Percentiles rank a stretch among this genome's conserved stretches.
Conservation (phyloP, 2,888 invertebrate species). For the Scaptomyza caliginosa region DNA sequence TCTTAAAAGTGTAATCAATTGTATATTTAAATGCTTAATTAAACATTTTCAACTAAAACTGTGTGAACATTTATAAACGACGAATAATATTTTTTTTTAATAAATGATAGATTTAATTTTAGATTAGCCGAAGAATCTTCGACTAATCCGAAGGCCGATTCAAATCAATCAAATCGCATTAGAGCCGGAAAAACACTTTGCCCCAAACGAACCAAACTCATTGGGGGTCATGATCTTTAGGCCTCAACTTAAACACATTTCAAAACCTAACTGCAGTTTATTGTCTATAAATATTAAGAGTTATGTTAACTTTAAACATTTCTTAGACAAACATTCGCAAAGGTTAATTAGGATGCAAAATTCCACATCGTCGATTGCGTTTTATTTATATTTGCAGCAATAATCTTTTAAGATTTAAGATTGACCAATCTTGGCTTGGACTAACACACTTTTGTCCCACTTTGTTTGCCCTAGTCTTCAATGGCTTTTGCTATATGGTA, state of each 20-base stretch:
- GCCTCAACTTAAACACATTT: neutral
- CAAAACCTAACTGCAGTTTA: neutral
- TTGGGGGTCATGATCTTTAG: conserved; percentile 3
- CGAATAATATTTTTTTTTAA: conserved; percentile 8
- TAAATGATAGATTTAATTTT: conserved; percentile 39
- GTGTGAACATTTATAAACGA: conserved; percentile 9
- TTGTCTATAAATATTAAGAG: no score
- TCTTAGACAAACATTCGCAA: neutral
- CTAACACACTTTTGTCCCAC: conserved; percentile 21
- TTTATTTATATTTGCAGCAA: conserved; percentile 20
- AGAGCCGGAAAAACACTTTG: conserved; percentile 17
- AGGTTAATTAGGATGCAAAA: conserved; percentile 16
- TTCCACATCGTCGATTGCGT: conserved; percentile 1
- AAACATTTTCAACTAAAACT: neutral
- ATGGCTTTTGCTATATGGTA: conserved; percentile 8
- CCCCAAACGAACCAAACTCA: neutral
- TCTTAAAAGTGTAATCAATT: neutral
- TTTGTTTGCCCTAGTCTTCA: conserved; percentile 29
- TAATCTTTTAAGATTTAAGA: conserved; percentile 17
- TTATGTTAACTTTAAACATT: conserved; percentile 3
- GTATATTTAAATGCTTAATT: conserved; percentile 10
- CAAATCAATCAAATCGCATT: conserved; percentile 28
- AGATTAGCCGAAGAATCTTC: conserved; percentile 21
- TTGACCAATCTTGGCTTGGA: conserved; percentile 22
- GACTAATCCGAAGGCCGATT: conserved; percentile 26